Evolutionary conservation across 2,888 invertebrate genomes (phyloP).

Genomic region (Itoplectis maculator): DNA sequence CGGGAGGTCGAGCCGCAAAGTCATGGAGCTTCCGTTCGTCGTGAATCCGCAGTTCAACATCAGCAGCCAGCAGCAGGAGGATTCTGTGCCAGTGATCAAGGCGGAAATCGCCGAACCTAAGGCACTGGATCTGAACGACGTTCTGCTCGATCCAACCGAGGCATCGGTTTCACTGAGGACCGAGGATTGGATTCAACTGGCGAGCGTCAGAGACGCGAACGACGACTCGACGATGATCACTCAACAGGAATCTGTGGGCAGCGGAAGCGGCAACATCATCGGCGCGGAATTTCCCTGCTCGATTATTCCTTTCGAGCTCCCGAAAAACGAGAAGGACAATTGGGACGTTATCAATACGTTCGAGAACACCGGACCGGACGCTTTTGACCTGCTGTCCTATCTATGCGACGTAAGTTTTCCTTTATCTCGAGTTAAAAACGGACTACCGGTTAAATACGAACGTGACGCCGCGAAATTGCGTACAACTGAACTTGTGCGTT

Average conservation of each 20-base stretch:
- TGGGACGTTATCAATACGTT: constrained; percentile 76
- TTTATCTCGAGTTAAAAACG: neutral
- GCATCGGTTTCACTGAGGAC: constrained; percentile 65
- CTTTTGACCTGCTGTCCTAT: constrained; percentile 83
- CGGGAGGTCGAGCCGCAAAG: constrained; percentile 67
- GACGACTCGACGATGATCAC: constrained; percentile 30
- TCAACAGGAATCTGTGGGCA: constrained; percentile 49
- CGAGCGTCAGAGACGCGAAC: constrained; percentile 44
- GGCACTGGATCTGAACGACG: constrained; percentile 60
- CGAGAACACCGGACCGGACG: constrained; percentile 74
- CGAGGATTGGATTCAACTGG: constrained; percentile 68
- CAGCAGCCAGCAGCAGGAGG: constrained; percentile 28
- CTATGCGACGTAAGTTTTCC: constrained; percentile 81
- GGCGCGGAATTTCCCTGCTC: constrained; percentile 64
- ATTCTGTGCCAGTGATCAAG: constrained; percentile 44
- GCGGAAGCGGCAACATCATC: constrained; percentile 39
- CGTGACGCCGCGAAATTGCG: neutral
- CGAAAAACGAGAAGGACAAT: constrained; percentile 67
- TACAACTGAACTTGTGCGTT: neutral
- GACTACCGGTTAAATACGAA: neutral
- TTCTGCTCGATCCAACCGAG: constrained; percentile 67
- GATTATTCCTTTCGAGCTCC: constrained; percentile 64
- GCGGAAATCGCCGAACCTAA: constrained; percentile 59
- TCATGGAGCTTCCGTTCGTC: constrained; percentile 54
- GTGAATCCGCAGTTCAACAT: constrained; percentile 25